Base-by-base conservation (phyloP, 2,113 vertebrate genomes). In the Archocentrus centrarchus region DNA sequence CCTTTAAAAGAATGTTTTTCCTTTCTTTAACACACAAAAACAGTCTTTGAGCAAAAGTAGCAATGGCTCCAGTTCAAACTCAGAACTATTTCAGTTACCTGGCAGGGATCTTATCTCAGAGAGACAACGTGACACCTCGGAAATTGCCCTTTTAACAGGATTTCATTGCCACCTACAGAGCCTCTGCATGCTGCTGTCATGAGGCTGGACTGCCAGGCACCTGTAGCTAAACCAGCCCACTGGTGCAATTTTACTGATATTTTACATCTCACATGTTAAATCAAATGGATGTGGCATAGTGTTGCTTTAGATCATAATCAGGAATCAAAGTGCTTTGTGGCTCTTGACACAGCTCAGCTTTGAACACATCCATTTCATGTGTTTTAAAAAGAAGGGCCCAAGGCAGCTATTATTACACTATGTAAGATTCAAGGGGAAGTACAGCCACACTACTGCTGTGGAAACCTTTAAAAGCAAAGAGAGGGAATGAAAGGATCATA, bases 91-190 rank as follows among this genome's bases (percentile, higher is more conserved):
- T 59, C 63, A 22, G 32, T 62, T 81, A 80, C 77, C 59, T 61
- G 78, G 70, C 3, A 15, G 77, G 73, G 59, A 75, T 80, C 68
- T 84, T 84, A 77, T 84, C 64, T 39, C 8, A 8, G 39, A 5
- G 30, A 58, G 70, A 47, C 57, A 30, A n/a, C 0, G 7, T 80
- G 83, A 70, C 83, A 59, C 37, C 44, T 84, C 27, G 47, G 59
- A 64, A 88, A 88, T 73, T 59, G 50, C 58, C n/a, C 64, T 73
- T 88, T 76, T 59, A 68, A 63, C 15, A 30, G 14, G 39, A 63
- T 82, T 84, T 66, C 24, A 4, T 27, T 47, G 75, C 41, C 44
- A 32, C 50, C 39, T 58, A n/a, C 30, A 5, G 53, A 58, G 53
- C 50, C 66, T 35, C 32, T 18, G 13, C n/a, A 55, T 2, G 18